These are phyloP conservation scores for Drosophila neocordata DNA, from an alignment of 1,140 invertebrate species.

Conservation along the genomic window DNA sequence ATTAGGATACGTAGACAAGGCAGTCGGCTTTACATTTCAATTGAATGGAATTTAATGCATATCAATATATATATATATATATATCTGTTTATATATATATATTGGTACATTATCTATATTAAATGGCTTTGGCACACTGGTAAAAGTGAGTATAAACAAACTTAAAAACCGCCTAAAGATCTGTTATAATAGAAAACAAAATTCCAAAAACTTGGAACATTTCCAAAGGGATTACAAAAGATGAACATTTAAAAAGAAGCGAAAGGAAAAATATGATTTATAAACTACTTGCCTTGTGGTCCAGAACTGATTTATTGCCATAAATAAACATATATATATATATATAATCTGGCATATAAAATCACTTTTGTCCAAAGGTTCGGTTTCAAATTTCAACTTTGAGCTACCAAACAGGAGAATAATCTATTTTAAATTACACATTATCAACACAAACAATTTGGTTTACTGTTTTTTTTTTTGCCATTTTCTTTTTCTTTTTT, in stretches of 20 bases:
- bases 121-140: neutral
- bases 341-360: too few relatives aligned
- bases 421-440: conserved; percentile 59
- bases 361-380: neutral
- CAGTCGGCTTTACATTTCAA: conserved; percentile 51
- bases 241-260: too few relatives aligned
- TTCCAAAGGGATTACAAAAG: too few relatives aligned
- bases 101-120: conserved; percentile 7
- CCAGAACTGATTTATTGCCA: too few relatives aligned
- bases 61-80: conserved; percentile 14
- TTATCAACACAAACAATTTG: conserved; percentile 45
- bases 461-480: too few relatives aligned
- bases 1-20: conserved; percentile 43
- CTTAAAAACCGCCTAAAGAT: too few relatives aligned
- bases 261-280: too few relatives aligned
- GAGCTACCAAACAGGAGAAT: conserved; percentile 35
- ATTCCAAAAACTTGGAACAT: too few relatives aligned
- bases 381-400: conserved; percentile 19
- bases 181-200: too few relatives aligned
- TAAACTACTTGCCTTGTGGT: too few relatives aligned
- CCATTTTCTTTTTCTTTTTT: too few relatives aligned
- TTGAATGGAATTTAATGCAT: conserved; percentile 57
- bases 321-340: too few relatives aligned
- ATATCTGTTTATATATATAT: conserved; percentile 13
- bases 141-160: neutral